Conservation (phyloP, 2,113 vertebrate species). For the Jaculus jaculus region DNA sequence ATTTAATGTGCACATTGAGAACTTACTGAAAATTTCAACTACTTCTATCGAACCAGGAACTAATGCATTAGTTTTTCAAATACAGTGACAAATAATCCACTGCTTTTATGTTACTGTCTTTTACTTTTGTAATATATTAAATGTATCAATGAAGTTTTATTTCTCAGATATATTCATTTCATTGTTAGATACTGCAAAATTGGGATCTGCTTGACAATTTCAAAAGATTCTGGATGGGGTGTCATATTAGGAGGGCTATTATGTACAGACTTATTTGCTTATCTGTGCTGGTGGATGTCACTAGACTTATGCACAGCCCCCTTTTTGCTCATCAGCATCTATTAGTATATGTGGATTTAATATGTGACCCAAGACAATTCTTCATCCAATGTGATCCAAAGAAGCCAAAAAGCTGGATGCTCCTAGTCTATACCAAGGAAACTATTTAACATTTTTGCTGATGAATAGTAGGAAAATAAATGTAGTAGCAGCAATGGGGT, state of each 20-base stretch:
- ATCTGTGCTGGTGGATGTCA: no score
- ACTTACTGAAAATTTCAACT: neutral
- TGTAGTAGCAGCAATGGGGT: neutral
- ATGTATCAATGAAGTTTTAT: neutral
- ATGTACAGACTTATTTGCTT: no score
- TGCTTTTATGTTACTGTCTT: neutral
- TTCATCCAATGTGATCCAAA: no score
- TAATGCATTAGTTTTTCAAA: neutral
- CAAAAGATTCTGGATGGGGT: neutral
- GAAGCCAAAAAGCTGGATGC: no score
- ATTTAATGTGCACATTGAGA: neutral
- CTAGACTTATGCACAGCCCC: no score
- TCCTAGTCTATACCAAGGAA: no score
- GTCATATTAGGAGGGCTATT: no score
- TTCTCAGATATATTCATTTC: neutral
- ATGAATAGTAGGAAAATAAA: neutral
- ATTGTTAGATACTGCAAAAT: no score
- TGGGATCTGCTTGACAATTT: neutral
- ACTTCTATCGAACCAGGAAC: neutral
- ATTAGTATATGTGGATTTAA: no score
- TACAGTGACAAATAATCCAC: no score
- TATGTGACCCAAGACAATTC: no score
- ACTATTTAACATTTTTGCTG: slow-evolving; percentile 1
- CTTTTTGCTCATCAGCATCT: no score
- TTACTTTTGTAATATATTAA: neutral